These are phyloP conservation scores for Strigamia crassipes DNA, from an alignment of 2,888 invertebrate genomes.

Conservation along the genomic window DNA sequence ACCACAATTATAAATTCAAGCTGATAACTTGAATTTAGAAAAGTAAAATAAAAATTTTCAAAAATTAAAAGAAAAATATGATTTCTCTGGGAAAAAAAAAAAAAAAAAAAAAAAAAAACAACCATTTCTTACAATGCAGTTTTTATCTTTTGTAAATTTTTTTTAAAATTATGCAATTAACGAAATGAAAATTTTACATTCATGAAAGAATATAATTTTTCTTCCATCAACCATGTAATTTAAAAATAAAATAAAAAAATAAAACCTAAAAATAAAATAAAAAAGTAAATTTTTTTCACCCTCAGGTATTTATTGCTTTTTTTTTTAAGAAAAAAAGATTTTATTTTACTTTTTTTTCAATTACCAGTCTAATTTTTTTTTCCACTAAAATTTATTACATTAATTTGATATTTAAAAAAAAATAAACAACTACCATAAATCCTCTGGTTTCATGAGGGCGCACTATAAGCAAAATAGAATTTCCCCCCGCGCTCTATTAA, in stretches of 20 bases:
- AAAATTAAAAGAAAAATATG: not conserved
- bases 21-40: not conserved
- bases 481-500: no score
- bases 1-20: constrained; percentile 30
- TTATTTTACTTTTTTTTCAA: not conserved
- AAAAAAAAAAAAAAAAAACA: not conserved
- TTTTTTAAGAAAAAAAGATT: not conserved
- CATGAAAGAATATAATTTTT: constrained; percentile 4
- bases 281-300: not conserved
- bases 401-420: not conserved
- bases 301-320: not conserved
- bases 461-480: no score
- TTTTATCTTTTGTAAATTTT: not conserved
- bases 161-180: not conserved
- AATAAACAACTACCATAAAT: no score
- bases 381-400: constrained; percentile 7
- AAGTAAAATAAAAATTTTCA: not conserved
- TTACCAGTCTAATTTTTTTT: not conserved
- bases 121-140: not conserved
- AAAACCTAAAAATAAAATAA: not conserved
- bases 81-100: not conserved
- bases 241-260: not conserved
- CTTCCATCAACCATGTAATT: not conserved
- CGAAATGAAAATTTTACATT: not conserved
- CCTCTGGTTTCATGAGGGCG: no score